Percentiles rank a stretch among this genome's conserved stretches.
These are phyloP conservation scores for Terrapene triunguis DNA, from an alignment of 2,113 vertebrate genomes.

Conservation along the genomic window DNA sequence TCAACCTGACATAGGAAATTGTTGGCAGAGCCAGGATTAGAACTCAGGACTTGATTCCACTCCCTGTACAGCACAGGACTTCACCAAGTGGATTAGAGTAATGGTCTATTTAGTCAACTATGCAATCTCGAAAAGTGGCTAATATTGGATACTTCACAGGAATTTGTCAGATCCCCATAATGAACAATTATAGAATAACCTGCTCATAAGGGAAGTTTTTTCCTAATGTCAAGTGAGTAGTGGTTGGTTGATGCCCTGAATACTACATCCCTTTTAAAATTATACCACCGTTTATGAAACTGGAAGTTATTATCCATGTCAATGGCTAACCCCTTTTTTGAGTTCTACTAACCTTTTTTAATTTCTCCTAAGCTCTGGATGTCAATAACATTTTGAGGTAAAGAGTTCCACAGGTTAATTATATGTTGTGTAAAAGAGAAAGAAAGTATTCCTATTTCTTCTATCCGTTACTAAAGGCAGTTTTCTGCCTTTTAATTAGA, in stretches of 20 bases:
- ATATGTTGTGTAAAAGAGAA: background rate
- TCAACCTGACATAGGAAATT: no score
- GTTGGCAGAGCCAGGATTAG: no score
- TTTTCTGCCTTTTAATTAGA: background rate
- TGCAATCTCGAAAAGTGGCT: no score
- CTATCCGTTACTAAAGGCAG: background rate
- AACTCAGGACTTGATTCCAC: no score
- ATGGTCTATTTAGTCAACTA: no score
- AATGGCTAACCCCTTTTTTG: background rate
- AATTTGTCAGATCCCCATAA: no score
- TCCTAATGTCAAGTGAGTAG: background rate
- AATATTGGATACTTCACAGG: no score
- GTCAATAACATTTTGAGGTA: background rate
- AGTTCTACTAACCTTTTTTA: background rate
- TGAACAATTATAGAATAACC: background rate
- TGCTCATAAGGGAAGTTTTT: background rate
- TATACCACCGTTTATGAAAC: background rate
- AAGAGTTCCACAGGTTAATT: background rate
- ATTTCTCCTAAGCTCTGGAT: background rate
- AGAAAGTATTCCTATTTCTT: background rate
- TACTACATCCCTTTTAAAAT: background rate
- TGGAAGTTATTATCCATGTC: background rate
- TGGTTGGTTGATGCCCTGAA: background rate
- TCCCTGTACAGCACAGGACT: no score
- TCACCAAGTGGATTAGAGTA: no score